Evolutionary conservation across 2,113 vertebrate species (phyloP), one percentile per base, ranked within the genome.

Genomic region (Leptobrachium leishanense): DNA sequence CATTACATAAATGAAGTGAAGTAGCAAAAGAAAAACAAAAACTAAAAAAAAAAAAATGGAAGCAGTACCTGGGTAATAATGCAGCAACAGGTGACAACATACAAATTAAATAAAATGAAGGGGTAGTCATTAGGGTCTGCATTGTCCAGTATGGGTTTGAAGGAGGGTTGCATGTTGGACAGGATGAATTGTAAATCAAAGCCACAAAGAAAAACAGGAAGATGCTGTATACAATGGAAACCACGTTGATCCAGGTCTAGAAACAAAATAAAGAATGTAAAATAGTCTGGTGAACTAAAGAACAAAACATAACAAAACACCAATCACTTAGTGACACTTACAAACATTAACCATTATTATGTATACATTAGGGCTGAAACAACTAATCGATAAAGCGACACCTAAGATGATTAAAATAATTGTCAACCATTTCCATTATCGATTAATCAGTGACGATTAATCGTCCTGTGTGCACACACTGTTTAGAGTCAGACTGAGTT

Each of bases 101-200:
- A 72, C 95, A 97, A 50, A 93, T 94, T 85, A 97, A 87, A 90
- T 99, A 98, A 88, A 98, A 98, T 73, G 94, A 74, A 0, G 96
- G 96, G 78, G 98, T 93, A 76, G 89, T 90, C 88, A 99, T 89
- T 20, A 99, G 88, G 40, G 85, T 94, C 84, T 98, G 94, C 90
- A 98, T 94, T 68, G 92, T 96, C 97, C 97, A 97, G 88, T 98
- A 98, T 0, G 97, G 95, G 90, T 97, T 98, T 46, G 97, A 99
- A 2, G 98, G 97, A 66, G 95, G 91, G 85, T 94, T 96, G 86
- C 98, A 99, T 2, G 92, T 91, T 0, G 95, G 92, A 75, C 98
- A 99, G 72, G 95, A 95, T 57, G 93, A 86, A 7, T 97, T 98
- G 88, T 98, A 99, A 85, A 94, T 89, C 85, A 99, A 88, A 46